Evolutionary conservation across 2,797 vertebrate species (phyloP), one percentile per base, ranked within the genome.

Genomic region (Sphenodon punctatus): DNA sequence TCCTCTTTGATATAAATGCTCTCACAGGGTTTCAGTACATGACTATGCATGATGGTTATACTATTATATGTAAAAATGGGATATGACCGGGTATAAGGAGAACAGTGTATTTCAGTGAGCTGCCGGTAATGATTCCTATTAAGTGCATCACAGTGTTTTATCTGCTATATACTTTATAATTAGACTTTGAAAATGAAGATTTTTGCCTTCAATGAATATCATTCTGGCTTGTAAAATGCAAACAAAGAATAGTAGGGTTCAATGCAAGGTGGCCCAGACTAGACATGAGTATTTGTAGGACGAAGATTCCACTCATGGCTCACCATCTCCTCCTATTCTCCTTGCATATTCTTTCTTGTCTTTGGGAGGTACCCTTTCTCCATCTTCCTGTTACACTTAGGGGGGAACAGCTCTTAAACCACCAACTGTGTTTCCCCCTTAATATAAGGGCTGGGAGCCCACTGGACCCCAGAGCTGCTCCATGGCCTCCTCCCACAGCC

Each of bases 81-180:
- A 89, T 67, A 30, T 67, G 43, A 36, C 8, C 85, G 8, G 59
- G 51, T 53, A 14, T 20, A 27, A 67, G 17, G 10, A 75, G 32
- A 75, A 10, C 15, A 67, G 13, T 88, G 86, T 78, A 55, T 69
- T 89, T 7, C 51, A 73, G 25, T 48, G 2, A 0, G 43, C 68
- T 76, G 19, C 20, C 65, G 85, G 91, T 41, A 93, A 80, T n/a
- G 63, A 80, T 10, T 82, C 17, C 32, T 88, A 86, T 85, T 82
- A 84, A 81, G 82, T 77, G 55, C 9, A 67, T 39, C 22, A 69
- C 32, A 13, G 27, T 0, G 27, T 53, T 51, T 1, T 76, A 41
- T 72, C 27, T 84, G 75, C 85, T 85, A 64, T 41, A 80, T 14
- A 5, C 27, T 78, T 15, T 30, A 80, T 80, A 89, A 48, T 17